These are phyloP conservation scores for Helostoma temminkii DNA, from an alignment of 2,797 vertebrate genomes.

Conservation along the genomic window DNA sequence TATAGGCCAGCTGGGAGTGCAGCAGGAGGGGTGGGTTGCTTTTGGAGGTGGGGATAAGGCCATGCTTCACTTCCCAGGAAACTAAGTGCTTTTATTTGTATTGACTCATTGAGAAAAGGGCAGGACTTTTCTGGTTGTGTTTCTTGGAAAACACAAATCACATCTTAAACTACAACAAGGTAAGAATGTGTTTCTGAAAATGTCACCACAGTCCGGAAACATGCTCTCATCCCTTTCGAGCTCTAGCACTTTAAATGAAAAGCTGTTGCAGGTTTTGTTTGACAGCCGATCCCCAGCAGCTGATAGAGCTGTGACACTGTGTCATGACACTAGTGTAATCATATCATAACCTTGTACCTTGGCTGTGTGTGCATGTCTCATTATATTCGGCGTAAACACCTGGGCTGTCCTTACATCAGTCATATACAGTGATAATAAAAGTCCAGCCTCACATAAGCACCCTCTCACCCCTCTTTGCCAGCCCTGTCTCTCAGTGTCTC, in stretches of 20 bases:
- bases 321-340: constrained; percentile 21
- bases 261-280: constrained; percentile 8
- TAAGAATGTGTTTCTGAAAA: constrained; percentile 24
- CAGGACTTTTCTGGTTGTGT: background rate
- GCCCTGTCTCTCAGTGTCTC: background rate
- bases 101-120: constrained; percentile 4
- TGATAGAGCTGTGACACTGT: constrained; percentile 26
- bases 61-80: constrained; percentile 55
- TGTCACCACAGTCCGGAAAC: constrained; percentile 16
- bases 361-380: constrained; percentile 12
- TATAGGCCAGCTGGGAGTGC: constrained; percentile 71
- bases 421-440: constrained; percentile 11
- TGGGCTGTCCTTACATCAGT: constrained; percentile 31
- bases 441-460: background rate
- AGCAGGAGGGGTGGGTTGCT: constrained; percentile 63
- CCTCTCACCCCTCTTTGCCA: background rate
- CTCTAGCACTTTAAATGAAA: constrained; percentile 24
- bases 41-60: constrained; percentile 37
- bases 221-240: background rate
- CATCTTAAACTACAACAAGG: constrained; percentile 2
- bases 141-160: constrained; percentile 18
- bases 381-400: constrained; percentile 38
- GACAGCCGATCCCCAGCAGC: constrained; percentile 16
- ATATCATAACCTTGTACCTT: constrained; percentile 24
- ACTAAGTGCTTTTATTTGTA: constrained; percentile 24